Conservation (phyloP, 2,888 invertebrate genomes). For the Lampropteryx suffumata region DNA sequence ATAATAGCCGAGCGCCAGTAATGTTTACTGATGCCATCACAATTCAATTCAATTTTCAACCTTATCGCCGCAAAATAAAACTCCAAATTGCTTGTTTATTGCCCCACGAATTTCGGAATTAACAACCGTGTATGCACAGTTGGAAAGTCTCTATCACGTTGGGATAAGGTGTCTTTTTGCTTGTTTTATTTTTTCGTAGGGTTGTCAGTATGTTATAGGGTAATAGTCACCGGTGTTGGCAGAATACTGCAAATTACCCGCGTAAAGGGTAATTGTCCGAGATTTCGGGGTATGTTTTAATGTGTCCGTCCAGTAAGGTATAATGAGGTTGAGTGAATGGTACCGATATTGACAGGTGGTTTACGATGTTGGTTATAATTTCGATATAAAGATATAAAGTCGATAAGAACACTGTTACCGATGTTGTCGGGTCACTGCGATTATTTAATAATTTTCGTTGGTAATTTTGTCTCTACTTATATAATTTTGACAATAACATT, state of each 20-base stretch:
- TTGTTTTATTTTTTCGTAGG: constrained; percentile 21
- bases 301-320: constrained; percentile 59
- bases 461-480: background rate
- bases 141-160: constrained; percentile 29
- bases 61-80: constrained; percentile 39
- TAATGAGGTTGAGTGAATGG: constrained; percentile 48
- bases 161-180: constrained; percentile 22
- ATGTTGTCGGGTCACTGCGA: constrained; percentile 2
- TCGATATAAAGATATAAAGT: constrained; percentile 29
- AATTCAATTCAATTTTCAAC: constrained; percentile 37
- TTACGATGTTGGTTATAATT: constrained; percentile 21
- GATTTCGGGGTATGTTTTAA: constrained; percentile 62
- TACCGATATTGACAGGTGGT: constrained; percentile 28
- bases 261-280: constrained; percentile 71
- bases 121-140: constrained; percentile 15
- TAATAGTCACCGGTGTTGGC: constrained; percentile 66
- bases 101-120: constrained; percentile 37
- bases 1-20: constrained; percentile 75
- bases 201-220: constrained; percentile 41
- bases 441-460: constrained; percentile 8
- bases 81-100: constrained; percentile 38
- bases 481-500: too few species aligned
- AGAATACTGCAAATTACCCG: constrained; percentile 72
- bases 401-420: constrained; percentile 20
- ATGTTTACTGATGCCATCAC: constrained; percentile 67